Percentiles rank a stretch among this genome's conserved stretches.
Evolutionary conservation across 1,140 invertebrate species (phyloP).

Genomic region (Pseudomyrmex gracilis): DNA sequence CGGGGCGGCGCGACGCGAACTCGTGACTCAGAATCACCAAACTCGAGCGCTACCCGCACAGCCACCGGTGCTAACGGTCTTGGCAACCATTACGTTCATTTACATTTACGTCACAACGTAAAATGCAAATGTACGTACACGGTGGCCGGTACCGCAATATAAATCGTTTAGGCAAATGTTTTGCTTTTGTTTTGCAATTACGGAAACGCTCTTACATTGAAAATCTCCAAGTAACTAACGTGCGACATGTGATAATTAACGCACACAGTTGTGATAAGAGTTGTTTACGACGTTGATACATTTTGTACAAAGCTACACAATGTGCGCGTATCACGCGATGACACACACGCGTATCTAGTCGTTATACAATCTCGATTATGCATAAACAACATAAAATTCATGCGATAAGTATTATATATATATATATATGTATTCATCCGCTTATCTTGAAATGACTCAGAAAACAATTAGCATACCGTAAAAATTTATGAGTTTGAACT

Average conservation of each 20-base stretch:
- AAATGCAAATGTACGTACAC: too few relatives aligned
- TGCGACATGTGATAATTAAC: conserved; percentile 24
- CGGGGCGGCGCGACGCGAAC: too few relatives aligned
- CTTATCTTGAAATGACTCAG: too few relatives aligned
- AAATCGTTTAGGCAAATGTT: conserved; percentile 29
- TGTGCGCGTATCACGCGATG: neutral
- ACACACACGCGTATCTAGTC: neutral
- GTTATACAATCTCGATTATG: neutral
- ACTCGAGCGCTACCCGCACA: too few relatives aligned
- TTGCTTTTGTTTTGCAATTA: neutral
- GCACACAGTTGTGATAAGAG: conserved; percentile 23
- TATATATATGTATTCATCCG: neutral
- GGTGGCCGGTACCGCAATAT: neutral
- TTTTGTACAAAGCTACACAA: conserved; percentile 2
- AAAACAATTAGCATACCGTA: too few relatives aligned
- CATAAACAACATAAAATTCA: neutral
- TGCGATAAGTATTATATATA: neutral
- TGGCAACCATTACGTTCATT: too few relatives aligned
- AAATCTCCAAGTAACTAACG: conserved; percentile 37
- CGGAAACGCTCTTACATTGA: conserved; percentile 19
- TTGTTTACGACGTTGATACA: neutral
- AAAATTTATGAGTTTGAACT: too few relatives aligned
- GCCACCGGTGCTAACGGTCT: too few relatives aligned
- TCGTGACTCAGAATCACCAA: too few relatives aligned
- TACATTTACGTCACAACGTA: too few relatives aligned